Evolutionary conservation across 2,113 vertebrate species (phyloP).

Genomic region (Macrotis lagotis): DNA sequence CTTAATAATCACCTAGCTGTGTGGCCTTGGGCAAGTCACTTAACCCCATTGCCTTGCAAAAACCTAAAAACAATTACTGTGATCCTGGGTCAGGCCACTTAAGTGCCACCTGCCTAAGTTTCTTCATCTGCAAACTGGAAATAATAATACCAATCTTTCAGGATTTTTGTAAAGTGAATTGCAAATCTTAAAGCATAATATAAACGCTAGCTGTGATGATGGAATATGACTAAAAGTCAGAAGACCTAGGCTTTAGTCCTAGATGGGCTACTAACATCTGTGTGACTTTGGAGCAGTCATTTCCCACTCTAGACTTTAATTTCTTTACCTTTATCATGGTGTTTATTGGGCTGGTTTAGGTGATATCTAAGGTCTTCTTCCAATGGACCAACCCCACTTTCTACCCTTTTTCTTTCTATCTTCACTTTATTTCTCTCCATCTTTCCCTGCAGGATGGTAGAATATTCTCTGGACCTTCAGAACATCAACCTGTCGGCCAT

Average conservation of each 20-base stretch:
- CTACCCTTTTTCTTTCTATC: not conserved
- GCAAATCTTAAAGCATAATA: too few species aligned
- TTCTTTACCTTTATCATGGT: not conserved
- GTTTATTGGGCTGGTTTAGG: not conserved
- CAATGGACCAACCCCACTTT: not conserved
- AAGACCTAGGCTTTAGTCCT: not conserved
- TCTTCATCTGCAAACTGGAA: not conserved
- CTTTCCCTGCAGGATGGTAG: slow-evolving; percentile 92
- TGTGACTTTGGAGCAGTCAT: not conserved
- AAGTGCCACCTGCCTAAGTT: not conserved
- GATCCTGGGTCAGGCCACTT: too few species aligned
- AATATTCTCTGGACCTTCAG: slow-evolving; percentile 98
- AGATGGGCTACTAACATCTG: not conserved
- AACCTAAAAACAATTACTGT: too few species aligned
- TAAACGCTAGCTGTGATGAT: not conserved
- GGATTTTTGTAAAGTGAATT: too few species aligned
- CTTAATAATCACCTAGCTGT: too few species aligned
- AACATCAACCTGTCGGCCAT: slow-evolving; percentile 99
- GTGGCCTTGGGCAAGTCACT: too few species aligned
- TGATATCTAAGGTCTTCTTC: not conserved
- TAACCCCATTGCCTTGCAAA: too few species aligned
- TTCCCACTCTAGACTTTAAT: not conserved
- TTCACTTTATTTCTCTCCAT: slow-evolving; percentile 27
- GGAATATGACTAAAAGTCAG: not conserved
- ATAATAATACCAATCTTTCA: not conserved